Evolutionary conservation across 1,140 invertebrate species (phyloP), one percentile per base, ranked within the genome.

Genomic region (Chymomyza costata): DNA sequence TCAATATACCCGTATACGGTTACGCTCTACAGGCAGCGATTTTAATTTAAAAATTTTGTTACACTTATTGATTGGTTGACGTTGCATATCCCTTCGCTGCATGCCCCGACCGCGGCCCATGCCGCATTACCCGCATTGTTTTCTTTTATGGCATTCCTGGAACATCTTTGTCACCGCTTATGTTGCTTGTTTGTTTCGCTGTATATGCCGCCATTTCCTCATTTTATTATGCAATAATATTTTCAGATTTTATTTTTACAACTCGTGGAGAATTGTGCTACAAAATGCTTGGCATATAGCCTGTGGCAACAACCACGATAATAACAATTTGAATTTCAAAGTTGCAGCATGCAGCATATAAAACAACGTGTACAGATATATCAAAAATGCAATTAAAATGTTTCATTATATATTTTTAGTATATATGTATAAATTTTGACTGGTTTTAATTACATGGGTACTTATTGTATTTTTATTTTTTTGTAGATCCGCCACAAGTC

Each of bases 401-500:
- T 35, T 54, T 62, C 49, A 38, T 38, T 34, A n/a, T n/a, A n/a
- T n/a, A n/a, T n/a, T n/a, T n/a, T n/a, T n/a, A n/a, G n/a, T n/a
- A n/a, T n/a, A n/a, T n/a, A n/a, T n/a, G n/a, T n/a, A n/a, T n/a
- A n/a, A n/a, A n/a, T n/a, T n/a, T n/a, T n/a, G n/a, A n/a, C n/a
- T n/a, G n/a, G n/a, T n/a, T n/a, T n/a, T n/a, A n/a, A n/a, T n/a
- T n/a, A n/a, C n/a, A n/a, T n/a, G n/a, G n/a, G n/a, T n/a, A n/a
- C n/a, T n/a, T n/a, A n/a, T n/a, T n/a, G n/a, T n/a, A n/a, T n/a
- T n/a, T n/a, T n/a, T 7, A 16, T 25, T 59, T 65, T 45, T 55
- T 89, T 89, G 2, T 89, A 97, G 95, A 95, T 91, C 89, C 92
- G 17, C 95, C 95, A 1, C 90, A 94, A 76, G 92, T 96, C 31